Percentiles rank a stretch among this genome's conserved stretches.
Evolutionary conservation across 2,113 vertebrate genomes (phyloP).

Genomic region (Aldabrachelys gigantea): DNA sequence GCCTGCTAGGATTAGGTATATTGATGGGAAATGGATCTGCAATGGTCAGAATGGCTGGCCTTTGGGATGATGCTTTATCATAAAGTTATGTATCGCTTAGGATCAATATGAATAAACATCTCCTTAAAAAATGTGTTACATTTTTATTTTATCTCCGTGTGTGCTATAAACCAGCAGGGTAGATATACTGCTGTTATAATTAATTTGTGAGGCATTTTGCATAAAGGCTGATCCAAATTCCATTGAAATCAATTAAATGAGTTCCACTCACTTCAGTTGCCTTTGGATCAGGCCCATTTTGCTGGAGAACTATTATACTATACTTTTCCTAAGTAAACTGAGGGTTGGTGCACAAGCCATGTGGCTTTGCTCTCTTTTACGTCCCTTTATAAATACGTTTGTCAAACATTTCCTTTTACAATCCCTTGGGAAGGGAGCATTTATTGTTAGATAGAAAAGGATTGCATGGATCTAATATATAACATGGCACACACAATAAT

Average conservation of each 20-base stretch:
- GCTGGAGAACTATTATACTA: not conserved
- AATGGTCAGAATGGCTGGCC: not conserved
- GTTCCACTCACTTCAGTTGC: not conserved
- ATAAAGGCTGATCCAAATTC: not conserved
- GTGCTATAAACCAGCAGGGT: not conserved
- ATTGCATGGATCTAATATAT: not conserved
- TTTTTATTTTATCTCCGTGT: not conserved
- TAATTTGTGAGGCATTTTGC: not conserved
- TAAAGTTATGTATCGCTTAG: not conserved
- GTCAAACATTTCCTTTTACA: not conserved
- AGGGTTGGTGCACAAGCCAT: not conserved
- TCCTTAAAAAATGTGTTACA: not conserved
- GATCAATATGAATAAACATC: not conserved
- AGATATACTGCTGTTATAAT: not conserved
- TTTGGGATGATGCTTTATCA: not conserved
- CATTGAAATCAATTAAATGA: not conserved
- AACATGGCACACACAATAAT: not conserved
- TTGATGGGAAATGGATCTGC: not conserved
- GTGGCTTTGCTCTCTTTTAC: not conserved
- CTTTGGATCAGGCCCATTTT: slow-evolving; percentile 3
- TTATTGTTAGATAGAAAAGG: not conserved
- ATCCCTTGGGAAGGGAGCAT: not conserved
- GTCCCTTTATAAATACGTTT: accelerated
- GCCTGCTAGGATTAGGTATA: not conserved
- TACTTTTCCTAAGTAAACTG: not conserved